These are phyloP conservation scores for Chromobotia macracanthus DNA, from an alignment of 2,797 vertebrate genomes.

Conservation along the genomic window DNA sequence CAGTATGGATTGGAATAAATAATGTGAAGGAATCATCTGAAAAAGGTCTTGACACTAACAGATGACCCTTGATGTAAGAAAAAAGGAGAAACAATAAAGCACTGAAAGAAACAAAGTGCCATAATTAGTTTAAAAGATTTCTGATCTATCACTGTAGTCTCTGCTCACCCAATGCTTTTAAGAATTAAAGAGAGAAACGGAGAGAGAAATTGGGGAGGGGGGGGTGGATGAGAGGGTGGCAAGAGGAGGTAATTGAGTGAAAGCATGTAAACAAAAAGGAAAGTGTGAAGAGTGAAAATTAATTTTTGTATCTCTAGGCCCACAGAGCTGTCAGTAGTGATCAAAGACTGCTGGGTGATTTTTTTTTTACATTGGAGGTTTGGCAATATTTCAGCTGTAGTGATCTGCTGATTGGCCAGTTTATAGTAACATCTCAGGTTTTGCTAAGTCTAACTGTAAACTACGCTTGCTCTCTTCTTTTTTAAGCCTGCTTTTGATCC, in stretches of 20 bases:
- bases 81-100: conserved; percentile 2
- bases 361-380: not conserved
- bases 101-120: not conserved
- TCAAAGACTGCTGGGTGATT: not conserved
- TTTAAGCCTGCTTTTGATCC: not conserved
- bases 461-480: not conserved
- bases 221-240: not conserved
- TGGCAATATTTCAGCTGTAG: not conserved
- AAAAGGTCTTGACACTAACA: not conserved
- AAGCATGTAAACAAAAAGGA: conserved; percentile 16
- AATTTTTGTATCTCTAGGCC: conserved; percentile 11
- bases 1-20: not conserved
- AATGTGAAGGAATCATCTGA: not conserved
- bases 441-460: not conserved
- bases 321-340: not conserved
- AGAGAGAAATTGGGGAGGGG: not conserved
- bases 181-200: not conserved
- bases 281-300: conserved; percentile 20
- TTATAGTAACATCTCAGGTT: not conserved
- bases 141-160: not conserved
- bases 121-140: conserved; percentile 10
- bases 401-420: not conserved
- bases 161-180: not conserved
- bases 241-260: conserved; percentile 9
- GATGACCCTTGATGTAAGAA: not conserved